These are phyloP conservation scores for Epizoanthus stellaris DNA, from an alignment of 92 coral and sea anemone genomes.

Conservation along the genomic window DNA sequence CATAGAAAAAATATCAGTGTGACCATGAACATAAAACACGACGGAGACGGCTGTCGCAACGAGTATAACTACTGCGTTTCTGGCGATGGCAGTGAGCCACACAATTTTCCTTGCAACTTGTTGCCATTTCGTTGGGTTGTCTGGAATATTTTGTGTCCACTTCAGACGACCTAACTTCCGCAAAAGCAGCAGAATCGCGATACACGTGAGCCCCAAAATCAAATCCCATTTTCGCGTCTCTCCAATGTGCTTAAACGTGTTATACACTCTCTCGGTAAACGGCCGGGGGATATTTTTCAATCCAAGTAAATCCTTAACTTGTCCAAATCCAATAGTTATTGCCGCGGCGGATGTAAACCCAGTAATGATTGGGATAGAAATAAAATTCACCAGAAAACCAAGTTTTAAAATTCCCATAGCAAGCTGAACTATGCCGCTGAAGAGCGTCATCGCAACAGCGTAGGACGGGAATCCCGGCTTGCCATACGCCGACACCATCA, in stretches of 20 bases:
- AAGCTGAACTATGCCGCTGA: conserved; percentile 83
- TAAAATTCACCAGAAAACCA: conserved; percentile 92
- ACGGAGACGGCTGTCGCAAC: conserved; percentile 76
- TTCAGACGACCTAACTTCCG: conserved; percentile 83
- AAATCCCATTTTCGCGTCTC: conserved; percentile 89
- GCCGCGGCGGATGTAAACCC: conserved; percentile 99
- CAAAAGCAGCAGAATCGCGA: conserved; percentile 59
- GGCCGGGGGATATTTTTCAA: conserved; percentile 80
- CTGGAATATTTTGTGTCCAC: conserved; percentile 71
- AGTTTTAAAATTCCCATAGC: conserved; percentile 92
- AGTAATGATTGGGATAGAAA: conserved; percentile 89
- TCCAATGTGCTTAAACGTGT: conserved; percentile 83
- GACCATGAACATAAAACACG: conserved; percentile 73
- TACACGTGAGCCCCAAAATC: conserved; percentile 81
- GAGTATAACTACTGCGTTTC: conserved; percentile 85
- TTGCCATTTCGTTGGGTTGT: conserved; percentile 64
- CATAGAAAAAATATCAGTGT: conserved; percentile 72
- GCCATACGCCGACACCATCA: conserved; percentile 95
- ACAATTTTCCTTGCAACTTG: conserved; percentile 75
- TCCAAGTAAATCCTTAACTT: conserved; percentile 89
- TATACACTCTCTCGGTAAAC: conserved; percentile 74
- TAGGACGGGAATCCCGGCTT: conserved; percentile 81
- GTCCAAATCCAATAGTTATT: conserved; percentile 91
- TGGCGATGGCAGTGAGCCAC: conserved; percentile 79
- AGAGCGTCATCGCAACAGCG: conserved; percentile 77